Evolutionary conservation across 2,113 vertebrate species (phyloP).

Genomic region (Burhinus bistriatus): DNA sequence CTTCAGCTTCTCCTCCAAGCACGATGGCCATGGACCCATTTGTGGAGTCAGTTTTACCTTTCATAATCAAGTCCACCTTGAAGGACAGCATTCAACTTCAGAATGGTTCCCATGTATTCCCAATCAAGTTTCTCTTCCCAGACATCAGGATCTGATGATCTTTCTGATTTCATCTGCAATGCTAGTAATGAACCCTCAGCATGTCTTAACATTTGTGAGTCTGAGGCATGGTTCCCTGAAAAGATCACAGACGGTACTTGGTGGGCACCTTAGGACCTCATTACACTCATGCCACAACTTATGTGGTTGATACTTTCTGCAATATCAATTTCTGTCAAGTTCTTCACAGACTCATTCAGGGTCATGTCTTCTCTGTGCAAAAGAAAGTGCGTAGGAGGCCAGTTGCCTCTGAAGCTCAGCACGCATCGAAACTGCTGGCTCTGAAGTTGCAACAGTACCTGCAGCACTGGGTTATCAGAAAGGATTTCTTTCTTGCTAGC

Average conservation of each 20-base stretch:
- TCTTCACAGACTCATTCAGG: neutral
- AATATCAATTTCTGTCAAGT: neutral
- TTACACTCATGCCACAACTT: accelerated
- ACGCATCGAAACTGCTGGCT: neutral
- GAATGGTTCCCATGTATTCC: neutral
- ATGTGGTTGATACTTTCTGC: neutral
- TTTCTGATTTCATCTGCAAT: neutral
- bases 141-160: neutral
- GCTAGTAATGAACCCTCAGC: neutral
- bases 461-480: neutral
- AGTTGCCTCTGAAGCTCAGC: neutral
- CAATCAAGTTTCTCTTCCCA: neutral
- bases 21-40: neutral
- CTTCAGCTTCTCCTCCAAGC: neutral
- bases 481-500: neutral
- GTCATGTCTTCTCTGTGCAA: neutral
- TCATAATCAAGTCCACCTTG: too few relatives aligned
- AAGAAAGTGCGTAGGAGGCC: neutral
- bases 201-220: neutral
- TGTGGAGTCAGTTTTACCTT: neutral
- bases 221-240: neutral
- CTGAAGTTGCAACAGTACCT: neutral
- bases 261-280: neutral
- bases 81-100: neutral
- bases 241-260: neutral